phyloP scores from a whole-genome alignment of 2,113 vertebrate genomes.

The Oryctolagus cuniculus region mOryCun1.1 NC_091452.1:13788001-13788500 shows the following conservation, averaged over 20 bases:
- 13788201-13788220: too few species aligned
- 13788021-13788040: background rate
- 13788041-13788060: accelerated
- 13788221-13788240: background rate
- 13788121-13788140: accelerated
- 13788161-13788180: background rate
- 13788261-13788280: background rate
- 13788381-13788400: background rate
- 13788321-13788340: background rate
- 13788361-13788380: background rate
- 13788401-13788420: background rate
- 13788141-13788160: background rate
- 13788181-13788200: background rate
- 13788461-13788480: background rate
- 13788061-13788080: background rate
- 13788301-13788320: background rate
- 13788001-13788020: background rate
- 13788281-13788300: background rate
- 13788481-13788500: background rate
- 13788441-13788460: background rate
- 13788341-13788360: background rate
- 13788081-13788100: accelerated
- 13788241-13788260: background rate
- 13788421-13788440: too few species aligned
- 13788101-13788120: accelerated